Conservation (phyloP, 2,113 vertebrate species). For the Sitta europaea region DNA sequence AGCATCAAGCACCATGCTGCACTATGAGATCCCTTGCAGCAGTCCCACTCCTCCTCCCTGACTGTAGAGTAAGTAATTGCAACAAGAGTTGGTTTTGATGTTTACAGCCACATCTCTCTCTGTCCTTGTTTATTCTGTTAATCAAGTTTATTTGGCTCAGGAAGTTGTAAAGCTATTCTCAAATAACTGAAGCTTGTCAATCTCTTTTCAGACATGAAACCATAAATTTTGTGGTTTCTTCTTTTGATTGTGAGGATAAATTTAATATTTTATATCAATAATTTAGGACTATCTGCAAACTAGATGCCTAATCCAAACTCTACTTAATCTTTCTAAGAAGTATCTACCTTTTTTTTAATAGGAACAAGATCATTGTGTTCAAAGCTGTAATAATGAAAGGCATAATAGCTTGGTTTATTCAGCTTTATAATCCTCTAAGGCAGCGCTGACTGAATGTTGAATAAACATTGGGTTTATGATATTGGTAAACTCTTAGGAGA, state of each 20-base stretch:
- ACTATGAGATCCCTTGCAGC: background rate
- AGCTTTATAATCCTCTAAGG: constrained; percentile 30
- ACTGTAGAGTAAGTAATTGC: background rate
- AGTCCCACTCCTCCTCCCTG: background rate
- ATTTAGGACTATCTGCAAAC: background rate
- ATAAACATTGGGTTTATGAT: constrained; percentile 5
- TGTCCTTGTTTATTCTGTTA: background rate
- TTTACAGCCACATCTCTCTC: background rate
- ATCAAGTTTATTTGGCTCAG: background rate
- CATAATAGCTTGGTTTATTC: constrained; percentile 11
- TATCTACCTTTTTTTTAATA: background rate
- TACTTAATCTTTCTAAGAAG: background rate
- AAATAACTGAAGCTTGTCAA: background rate
- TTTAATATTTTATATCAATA: constrained; percentile 33
- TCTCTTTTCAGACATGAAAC: background rate
- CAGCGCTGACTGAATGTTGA: background rate
- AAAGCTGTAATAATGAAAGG: constrained; percentile 1
- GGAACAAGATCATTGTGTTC: background rate
- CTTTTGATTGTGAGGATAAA: background rate
- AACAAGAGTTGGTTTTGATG: background rate
- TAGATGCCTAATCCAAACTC: background rate
- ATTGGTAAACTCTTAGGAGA: background rate
- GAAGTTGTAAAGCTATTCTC: background rate
- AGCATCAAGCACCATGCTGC: fast-evolving
- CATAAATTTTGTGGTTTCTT: background rate